phyloP scores from a whole-genome alignment of 2,888 invertebrate species.

The Xestoiulus laeticollis region DNA sequence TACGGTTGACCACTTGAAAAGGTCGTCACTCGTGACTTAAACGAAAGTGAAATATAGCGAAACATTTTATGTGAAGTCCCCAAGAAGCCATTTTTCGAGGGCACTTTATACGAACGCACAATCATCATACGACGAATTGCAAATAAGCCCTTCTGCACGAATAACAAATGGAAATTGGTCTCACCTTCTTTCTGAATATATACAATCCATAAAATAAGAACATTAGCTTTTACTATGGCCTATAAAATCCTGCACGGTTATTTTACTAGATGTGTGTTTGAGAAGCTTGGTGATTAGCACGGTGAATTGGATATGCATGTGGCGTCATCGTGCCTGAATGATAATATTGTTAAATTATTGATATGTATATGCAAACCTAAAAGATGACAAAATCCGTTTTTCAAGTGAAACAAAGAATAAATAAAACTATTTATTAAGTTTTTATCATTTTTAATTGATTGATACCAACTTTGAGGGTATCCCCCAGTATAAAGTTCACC shows the following conservation, averaged over 20 bases:
- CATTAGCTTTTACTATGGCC: slow-evolving; percentile 2
- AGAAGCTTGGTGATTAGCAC: not conserved
- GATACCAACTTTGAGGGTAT: no score
- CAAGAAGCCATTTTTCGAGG: not conserved
- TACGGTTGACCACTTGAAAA: slow-evolving; percentile 1
- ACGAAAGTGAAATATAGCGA: not conserved
- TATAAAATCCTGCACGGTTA: not conserved
- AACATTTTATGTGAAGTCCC: slow-evolving; percentile 17
- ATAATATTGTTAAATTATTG: no score
- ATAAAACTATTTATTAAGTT: no score
- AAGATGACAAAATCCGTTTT: no score
- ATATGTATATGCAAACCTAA: no score
- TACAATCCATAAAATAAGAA: not conserved
- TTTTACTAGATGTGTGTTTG: not conserved
- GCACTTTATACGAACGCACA: not conserved
- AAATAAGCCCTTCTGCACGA: not conserved
- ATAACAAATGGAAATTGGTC: not conserved
- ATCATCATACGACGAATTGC: not conserved
- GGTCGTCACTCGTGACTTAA: not conserved
- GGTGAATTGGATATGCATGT: not conserved
- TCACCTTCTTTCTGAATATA: not conserved
- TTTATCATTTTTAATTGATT: no score
- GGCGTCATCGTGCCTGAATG: not conserved
- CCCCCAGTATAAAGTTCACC: no score
- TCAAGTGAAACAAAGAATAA: no score